Base-by-base conservation (phyloP, 2,797 vertebrate species). In the Spinibarbus caldwelli region DNA sequence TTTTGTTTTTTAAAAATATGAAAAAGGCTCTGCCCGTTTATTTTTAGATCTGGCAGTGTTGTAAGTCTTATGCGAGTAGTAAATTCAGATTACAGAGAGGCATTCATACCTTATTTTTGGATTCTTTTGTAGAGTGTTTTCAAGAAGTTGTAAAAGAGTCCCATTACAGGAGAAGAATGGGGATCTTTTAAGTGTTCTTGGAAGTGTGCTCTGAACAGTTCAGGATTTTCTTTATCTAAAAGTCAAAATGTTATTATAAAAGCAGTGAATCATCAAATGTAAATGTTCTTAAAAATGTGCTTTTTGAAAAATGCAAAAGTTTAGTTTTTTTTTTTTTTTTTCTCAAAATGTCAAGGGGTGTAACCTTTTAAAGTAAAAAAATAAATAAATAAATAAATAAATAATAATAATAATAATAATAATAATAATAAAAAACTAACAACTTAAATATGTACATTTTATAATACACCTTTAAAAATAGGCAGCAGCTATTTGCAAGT, bases 31-130 rank as follows among this genome's bases (percentile, higher is more conserved):
- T 90, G 93, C 90, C 90, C 88, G 86, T 82, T 87, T 75, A 87
- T 90, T 92, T 92, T 79, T 91, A 92, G 91, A 93, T 89, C 89
- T 92, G 91, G 92, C 89, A 86, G 83, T 85, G 87, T 64, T 90
- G 81, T 86, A 43, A 29, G 14, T 62, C 52, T 31, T 43, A 31
- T 62, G 76, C n/a, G 26, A 85, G 77, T 52, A 47, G 77, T 85
- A 80, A 80, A 80, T 45, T 64, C 76, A 72, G 83, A 85, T 85
- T 85, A 85, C 66, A 85, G 67, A 85, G 84, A 73, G 78, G 41
- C 31, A 49, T 80, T 85, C 41, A 52, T 45, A 72, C n/a, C 31
- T 73, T 85, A 73, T 90, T 82, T 88, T 88, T 76, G 86, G 41
- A 87, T 88, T 87, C 86, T 34, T 86, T 87, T 86, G 88, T 91